Conservation (phyloP, 2,888 invertebrate species). For the Monochamus alternatus region DNA sequence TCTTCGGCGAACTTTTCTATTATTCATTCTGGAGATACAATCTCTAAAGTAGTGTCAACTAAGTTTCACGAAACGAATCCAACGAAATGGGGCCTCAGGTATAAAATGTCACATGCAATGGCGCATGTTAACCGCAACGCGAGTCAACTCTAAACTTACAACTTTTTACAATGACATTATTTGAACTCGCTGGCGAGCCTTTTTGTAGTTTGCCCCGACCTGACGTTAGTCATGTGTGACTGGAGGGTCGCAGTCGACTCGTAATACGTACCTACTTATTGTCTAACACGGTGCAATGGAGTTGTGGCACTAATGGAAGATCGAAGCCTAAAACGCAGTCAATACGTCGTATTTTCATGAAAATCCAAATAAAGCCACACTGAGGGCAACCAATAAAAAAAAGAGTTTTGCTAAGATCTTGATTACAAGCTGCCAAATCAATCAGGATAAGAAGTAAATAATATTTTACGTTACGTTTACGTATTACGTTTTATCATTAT, state of each 20-base stretch:
- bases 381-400: too few relatives aligned
- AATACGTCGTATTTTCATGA: neutral
- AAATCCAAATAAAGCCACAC: too few relatives aligned
- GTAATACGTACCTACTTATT: too few relatives aligned
- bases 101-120: conserved; percentile 38
- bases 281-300: too few relatives aligned
- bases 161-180: conserved; percentile 29
- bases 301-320: too few relatives aligned
- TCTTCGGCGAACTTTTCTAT: conserved; percentile 24
- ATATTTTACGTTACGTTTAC: too few relatives aligned
- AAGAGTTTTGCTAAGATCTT: too few relatives aligned
- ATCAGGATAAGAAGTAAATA: too few relatives aligned
- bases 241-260: too few relatives aligned
- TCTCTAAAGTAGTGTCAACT: conserved; percentile 22
- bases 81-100: conserved; percentile 21
- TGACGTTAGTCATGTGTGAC: neutral
- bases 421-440: too few relatives aligned
- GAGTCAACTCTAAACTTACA: conserved; percentile 28
- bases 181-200: conserved; percentile 25
- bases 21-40: conserved; percentile 22
- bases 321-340: too few relatives aligned
- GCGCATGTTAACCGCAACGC: conserved; percentile 39
- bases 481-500: too few relatives aligned
- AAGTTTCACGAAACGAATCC: conserved; percentile 22
- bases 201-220: neutral